Evolutionary conservation across 2,113 vertebrate species (phyloP), one percentile per base, ranked within the genome.

Genomic region (Poeciliopsis prolifica): DNA sequence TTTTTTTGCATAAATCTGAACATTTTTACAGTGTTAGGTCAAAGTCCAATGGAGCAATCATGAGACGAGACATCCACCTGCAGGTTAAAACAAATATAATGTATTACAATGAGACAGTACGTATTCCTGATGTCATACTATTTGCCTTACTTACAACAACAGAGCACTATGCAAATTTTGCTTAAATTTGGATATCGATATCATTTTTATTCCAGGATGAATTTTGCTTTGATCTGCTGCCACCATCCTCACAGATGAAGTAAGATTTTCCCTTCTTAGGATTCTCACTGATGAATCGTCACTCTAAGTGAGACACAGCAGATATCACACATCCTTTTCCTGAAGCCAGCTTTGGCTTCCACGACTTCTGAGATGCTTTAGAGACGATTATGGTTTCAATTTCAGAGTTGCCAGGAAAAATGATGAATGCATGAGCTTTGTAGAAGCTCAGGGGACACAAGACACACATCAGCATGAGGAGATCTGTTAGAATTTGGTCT

Each of bases 381-480:
- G 81, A 82, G 78, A 65, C 61, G 64, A 80, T 75, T 81, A 85
- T 72, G 61, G 84, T 71, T 76, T 87, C 77, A 61, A 63, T 88
- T 87, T 82, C 69, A 84, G 42, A 31, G 82, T 65, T 65, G n/a
- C 72, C 83, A 86, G 89, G 84, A 58, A 37, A 77, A 37, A 60
- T 89, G 90, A 92, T 85, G n/a, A 77, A 90, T 90, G 87, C n/a
- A 40, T 11, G 69, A 80, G 84, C 88, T 88, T 88, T 88, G 71
- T 61, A 74, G 60, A 65, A 83, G 77, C 70, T 70, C 58, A 54
- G 42, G 26, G 66, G 30, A 81, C 4, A 81, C 4, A 35, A 81
- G 73, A 70, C 40, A 58, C 68, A 65, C 71, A 81, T 78, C 67
- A 67, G 62, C 8, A 28, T 7, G 77, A 51, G 15, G 68, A 74